Base-by-base conservation (phyloP, 2,888 invertebrate species). In the Crocallis elinguaria region DNA sequence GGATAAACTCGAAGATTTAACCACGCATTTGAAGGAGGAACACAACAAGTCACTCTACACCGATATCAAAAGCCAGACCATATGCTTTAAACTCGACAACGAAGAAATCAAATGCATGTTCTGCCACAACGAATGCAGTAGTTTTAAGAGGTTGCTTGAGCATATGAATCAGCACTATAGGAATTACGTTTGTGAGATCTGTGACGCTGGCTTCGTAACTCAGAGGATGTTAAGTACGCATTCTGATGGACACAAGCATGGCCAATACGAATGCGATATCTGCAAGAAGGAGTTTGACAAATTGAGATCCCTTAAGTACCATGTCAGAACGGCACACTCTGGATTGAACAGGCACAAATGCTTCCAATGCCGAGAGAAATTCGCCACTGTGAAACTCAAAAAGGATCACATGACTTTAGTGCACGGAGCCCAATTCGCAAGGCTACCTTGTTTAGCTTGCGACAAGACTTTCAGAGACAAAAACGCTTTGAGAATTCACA, bases 221-320 rank as follows among this genome's bases (percentile, higher is more conserved):
- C 67, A 69, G 25, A 60, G 71, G 4, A 73, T 73, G 52, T 46
- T 79, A 2, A 69, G 71, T 11, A 64, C 70, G 0, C 87, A 88
- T 42, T 63, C 69, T 12, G 73, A 77, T 11, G 61, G 75, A 12
- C 86, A 87, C 38, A 73, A 71, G 51, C 75, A 38, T 6, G 87
- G 86, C 0, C 62, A 60, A 0, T 80, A 77, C 33, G 65, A 70
- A 13, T 92, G 92, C 43, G 71, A 73, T 0, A 77, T 69, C 35
- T 92, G 92, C 51, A 64, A 79, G 0, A 92, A 92, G 64, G 71
- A 82, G 0, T 92, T 92, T 58, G 78, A 88, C 12, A 90, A 85
- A 0, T 75, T 78, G 23, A 73, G 84, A 17, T 86, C 88, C 13
- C 71, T 85, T 43, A 83, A 82, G 36, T 77, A 82, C 0, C 92